Percentiles rank a stretch among this genome's conserved stretches.
Evolutionary conservation across 1,140 invertebrate species (phyloP).

Genomic region (Vanessa atalanta): DNA sequence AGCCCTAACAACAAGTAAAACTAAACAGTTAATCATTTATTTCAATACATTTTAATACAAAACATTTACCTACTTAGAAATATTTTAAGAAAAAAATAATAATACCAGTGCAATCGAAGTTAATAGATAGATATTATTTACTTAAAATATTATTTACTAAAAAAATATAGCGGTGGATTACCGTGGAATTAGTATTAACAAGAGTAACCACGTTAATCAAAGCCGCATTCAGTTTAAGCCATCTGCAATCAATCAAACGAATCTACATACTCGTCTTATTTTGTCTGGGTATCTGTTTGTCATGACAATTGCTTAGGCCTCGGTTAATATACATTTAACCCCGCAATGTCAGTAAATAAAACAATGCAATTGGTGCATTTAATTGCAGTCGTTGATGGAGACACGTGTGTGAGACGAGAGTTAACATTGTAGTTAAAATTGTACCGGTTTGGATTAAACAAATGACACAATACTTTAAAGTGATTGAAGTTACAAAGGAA

Average conservation of each 20-base stretch:
- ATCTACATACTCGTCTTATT: slow-evolving; percentile 55
- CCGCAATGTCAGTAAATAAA: slow-evolving; percentile 33
- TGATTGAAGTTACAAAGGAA: no score
- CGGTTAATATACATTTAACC: slow-evolving; percentile 29
- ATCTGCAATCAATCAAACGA: slow-evolving; percentile 57
- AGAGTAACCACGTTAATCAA: slow-evolving; percentile 23
- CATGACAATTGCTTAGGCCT: slow-evolving; percentile 45
- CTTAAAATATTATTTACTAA: background rate
- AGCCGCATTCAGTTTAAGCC: slow-evolving; percentile 36
- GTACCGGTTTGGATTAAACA: background rate
- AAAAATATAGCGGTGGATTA: background rate
- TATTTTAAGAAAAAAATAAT: no score
- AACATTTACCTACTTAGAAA: no score
- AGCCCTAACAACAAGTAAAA: no score
- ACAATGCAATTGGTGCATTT: slow-evolving; percentile 19
- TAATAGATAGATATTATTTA: no score
- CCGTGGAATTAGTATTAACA: background rate
- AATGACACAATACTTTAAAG: no score
- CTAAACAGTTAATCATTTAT: no score
- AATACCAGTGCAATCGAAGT: no score
- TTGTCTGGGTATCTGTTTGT: slow-evolving; percentile 63
- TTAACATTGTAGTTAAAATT: background rate
- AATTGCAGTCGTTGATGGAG: slow-evolving; percentile 2
- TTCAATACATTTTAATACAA: no score
- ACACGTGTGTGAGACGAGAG: background rate